Evolutionary conservation across 2,113 vertebrate species (phyloP), one percentile per base, ranked within the genome.

Genomic region (Heterotilapia buettikoferi): DNA sequence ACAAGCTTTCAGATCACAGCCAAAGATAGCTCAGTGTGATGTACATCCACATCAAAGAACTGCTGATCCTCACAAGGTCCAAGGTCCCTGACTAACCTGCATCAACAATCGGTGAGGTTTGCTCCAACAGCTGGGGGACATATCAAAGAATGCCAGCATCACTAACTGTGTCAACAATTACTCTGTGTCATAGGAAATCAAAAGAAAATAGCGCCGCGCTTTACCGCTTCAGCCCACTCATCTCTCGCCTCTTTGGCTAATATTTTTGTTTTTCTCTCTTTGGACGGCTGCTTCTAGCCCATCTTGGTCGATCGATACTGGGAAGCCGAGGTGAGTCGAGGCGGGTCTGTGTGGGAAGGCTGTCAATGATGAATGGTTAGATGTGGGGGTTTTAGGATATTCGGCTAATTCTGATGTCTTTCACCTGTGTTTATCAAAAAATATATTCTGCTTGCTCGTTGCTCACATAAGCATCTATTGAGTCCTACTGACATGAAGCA

Each of bases 121-220:
- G 5, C 84, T 59, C 57, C 26, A 19, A 78, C 56, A 76, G 88
- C 79, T 78, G 7, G 4, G 53, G 85, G 87, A 73, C 54, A 33
- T 76, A 50, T 92, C 90, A 92, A 89, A 92, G 79, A 66, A 38
- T 83, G 50, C 47, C 78, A 10, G 47, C 83, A 82, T 54, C 40
- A 50, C 68, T 61, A 78, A 85, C 88, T 61, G 80, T 85, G 85
- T 86, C 84, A 90, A 94, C 90, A 92, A 93, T 91, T 84, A 89
- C 88, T 85, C 57, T 4, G 33, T 87, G 85, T 90, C 91, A 89
- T 9, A 31, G 83, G 52, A 81, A 82, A 90, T 91, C 78, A 84
- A 89, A 93, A 88, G 85, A 50, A 86, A 89, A 92, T 14, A 59
- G 66, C 5, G 56, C 40, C 57, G 84, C 38, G 52, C 88, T 86